Conservation (phyloP, 2,888 invertebrate genomes). For the Nomada ferruginata region DNA sequence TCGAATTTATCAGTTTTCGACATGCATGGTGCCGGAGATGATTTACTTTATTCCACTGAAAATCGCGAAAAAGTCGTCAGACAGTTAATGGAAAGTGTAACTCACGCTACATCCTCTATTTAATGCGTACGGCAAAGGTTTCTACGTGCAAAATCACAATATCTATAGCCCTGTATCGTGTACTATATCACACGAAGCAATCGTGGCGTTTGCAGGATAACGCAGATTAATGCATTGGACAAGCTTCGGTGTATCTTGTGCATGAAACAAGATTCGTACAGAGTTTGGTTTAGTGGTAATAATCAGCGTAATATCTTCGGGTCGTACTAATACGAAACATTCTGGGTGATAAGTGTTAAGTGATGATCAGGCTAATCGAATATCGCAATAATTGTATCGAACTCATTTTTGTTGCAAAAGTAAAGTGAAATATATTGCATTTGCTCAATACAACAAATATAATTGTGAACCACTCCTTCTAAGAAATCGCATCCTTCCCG, state of each 20-base stretch:
- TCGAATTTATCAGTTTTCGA: neutral
- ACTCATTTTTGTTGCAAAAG: too few relatives aligned
- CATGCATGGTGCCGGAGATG: neutral
- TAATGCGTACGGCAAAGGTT: constrained; percentile 29
- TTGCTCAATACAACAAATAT: neutral
- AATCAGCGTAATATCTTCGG: constrained; percentile 3
- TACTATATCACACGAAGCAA: neutral
- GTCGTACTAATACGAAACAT: neutral
- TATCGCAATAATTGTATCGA: neutral
- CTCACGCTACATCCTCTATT: constrained; percentile 22
- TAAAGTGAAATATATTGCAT: constrained; percentile 4
- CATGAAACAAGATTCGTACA: neutral
- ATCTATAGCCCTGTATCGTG: constrained; percentile 17
- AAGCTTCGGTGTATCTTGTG: constrained; percentile 10
- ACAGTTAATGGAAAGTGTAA: constrained; percentile 7
- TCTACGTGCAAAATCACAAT: constrained; percentile 26
- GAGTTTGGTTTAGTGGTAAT: constrained; percentile 18
- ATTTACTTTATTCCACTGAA: neutral
- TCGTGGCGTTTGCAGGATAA: constrained; percentile 25
- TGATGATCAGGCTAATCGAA: neutral
- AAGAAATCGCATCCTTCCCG: too few relatives aligned
- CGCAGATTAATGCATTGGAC: constrained; percentile 28
- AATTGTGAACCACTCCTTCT: too few relatives aligned
- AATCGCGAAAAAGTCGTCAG: neutral
- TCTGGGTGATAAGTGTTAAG: neutral